Conservation (phyloP, 2,113 vertebrate genomes). For the Microcebus griseorufus region DNA sequence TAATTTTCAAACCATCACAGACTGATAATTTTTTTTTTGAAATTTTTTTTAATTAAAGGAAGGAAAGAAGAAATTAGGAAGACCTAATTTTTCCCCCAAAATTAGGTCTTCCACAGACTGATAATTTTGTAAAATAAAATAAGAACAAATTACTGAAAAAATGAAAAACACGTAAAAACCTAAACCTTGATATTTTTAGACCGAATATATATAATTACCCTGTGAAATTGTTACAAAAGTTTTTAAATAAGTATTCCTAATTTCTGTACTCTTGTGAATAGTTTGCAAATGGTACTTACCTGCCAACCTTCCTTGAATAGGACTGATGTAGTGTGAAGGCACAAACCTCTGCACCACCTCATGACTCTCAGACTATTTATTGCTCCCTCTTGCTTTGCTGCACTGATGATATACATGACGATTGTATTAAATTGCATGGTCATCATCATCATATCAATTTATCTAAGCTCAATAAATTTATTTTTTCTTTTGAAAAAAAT, state of each 20-base stretch:
- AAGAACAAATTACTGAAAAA: not conserved
- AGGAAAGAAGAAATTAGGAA: no score
- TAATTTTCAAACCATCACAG: not conserved
- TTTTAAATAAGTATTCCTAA: not conserved
- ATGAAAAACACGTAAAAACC: not conserved
- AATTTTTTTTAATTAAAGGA: no score
- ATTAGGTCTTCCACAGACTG: not conserved
- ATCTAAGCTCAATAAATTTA: not conserved
- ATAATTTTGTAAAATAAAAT: not conserved
- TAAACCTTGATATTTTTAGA: not conserved
- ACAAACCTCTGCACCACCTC: not conserved
- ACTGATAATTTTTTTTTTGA: not conserved
- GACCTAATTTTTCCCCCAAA: no score
- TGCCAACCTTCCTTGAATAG: not conserved
- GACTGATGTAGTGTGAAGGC: not conserved
- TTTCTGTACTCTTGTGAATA: not conserved
- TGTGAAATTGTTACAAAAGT: not conserved
- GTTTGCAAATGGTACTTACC: not conserved
- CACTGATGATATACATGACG: not conserved
- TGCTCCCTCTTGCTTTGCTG: not conserved
- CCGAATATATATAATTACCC: not conserved
- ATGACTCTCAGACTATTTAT: not conserved
- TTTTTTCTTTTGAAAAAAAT: not conserved
- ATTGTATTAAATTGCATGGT: not conserved
- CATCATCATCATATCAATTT: not conserved